Percentiles rank a stretch among this genome's conserved stretches.
These are phyloP conservation scores for Ceraclea dissimilis DNA, from an alignment of 2,888 invertebrate species.

Conservation along the genomic window DNA sequence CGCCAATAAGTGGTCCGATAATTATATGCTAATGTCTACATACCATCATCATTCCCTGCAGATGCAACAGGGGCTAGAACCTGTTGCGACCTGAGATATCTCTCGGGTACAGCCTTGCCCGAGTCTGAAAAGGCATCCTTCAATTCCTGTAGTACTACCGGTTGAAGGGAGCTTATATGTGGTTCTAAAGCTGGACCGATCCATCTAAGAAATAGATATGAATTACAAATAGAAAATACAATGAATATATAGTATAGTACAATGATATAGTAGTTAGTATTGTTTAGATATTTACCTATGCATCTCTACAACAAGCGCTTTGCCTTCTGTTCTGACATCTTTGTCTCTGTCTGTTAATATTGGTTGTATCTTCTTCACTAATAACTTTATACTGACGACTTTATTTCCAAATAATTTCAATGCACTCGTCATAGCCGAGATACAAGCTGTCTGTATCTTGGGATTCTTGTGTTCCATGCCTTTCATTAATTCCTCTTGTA, in stretches of 20 bases:
- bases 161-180: slow-evolving; percentile 78
- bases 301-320: slow-evolving; percentile 85
- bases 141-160: slow-evolving; percentile 83
- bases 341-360: slow-evolving; percentile 90
- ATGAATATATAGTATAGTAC: too few relatives aligned
- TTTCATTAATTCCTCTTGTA: slow-evolving; percentile 84
- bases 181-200: slow-evolving; percentile 75
- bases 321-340: slow-evolving; percentile 84
- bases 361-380: slow-evolving; percentile 79
- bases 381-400: slow-evolving; percentile 78
- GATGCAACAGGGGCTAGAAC: slow-evolving; percentile 53
- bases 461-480: slow-evolving; percentile 95
- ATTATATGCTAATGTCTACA: too few relatives aligned
- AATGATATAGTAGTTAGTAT: too few relatives aligned
- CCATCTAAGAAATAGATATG: slow-evolving; percentile 58
- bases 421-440: slow-evolving; percentile 65
- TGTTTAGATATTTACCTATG: slow-evolving; percentile 58
- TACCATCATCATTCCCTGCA: slow-evolving; percentile 44
- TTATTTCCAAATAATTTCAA: slow-evolving; percentile 88
- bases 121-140: slow-evolving; percentile 80
- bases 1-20: too few relatives aligned
- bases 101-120: slow-evolving; percentile 58
- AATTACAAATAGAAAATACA: background rate
- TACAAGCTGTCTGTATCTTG: slow-evolving; percentile 84
- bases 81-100: slow-evolving; percentile 79